Base-by-base conservation (phyloP, 2,888 invertebrate species). In the Caenorhabditis doughertyi region DNA sequence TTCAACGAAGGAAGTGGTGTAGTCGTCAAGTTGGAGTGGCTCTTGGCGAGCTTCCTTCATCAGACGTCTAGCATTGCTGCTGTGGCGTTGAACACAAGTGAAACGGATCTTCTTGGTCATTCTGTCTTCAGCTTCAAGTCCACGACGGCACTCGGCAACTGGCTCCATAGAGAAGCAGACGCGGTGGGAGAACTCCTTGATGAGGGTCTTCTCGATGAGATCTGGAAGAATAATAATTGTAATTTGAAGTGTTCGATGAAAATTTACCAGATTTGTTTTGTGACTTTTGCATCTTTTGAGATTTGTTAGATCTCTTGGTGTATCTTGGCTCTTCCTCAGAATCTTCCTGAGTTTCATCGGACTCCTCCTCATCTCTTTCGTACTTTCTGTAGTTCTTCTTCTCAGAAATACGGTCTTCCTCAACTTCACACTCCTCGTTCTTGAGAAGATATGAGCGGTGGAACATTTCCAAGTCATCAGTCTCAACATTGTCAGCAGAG, bases 131-230 rank as follows among this genome's bases (percentile, higher is more conserved):
- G 44, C 25, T 55, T 79, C 79, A 55, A 29, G 64, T 74, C 81
- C 72, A 32, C 77, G 80, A 62, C 80, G 90, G 84, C 90, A 90
- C 49, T 85, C 81, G 51, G 84, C 81, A 21, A 89, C 86, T 64
- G 89, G 87, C 76, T 85, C 80, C n/a, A 83, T 47, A 32, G 90
- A 89, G 87, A 90, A 90, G 86, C 90, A 90, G 65, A 90, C 70
- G 51, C 87, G 80, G 85, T 89, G 83, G 55, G 86, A 67, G 77
- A 83, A 83, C 83, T 90, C 90, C 60, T 89, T 68, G 67, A 88
- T 83, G 47, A 84, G 73, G 77, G 88, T 90, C 80, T 81, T 84
- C 82, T 85, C 73, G 32, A 86, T 71, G 39, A 89, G 86, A 55
- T 84, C 89, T 88, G 80, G 72, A n/a, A n/a, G n/a, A n/a, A n/a